Conservation (phyloP, 2,113 vertebrate species). For the Anolis carolinensis region DNA sequence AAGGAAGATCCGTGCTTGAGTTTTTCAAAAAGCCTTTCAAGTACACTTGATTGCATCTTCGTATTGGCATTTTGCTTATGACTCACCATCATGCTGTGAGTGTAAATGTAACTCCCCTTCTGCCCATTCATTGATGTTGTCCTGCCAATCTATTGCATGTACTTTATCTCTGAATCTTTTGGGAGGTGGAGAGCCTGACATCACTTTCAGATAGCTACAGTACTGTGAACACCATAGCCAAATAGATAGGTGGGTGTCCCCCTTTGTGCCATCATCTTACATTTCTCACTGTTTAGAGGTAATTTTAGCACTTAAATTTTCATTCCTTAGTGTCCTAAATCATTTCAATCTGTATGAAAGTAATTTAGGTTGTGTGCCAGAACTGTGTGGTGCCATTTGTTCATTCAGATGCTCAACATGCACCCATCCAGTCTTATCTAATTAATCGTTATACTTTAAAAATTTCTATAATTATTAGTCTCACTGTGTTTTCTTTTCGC, state of each 20-base stretch:
- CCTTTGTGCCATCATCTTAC: slow-evolving; percentile 1
- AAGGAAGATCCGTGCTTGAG: fast-evolving
- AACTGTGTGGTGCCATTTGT: background rate
- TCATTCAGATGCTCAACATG: slow-evolving; percentile 19
- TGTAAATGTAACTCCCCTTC: background rate
- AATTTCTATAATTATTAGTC: background rate
- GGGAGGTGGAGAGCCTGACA: background rate
- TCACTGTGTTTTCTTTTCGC: background rate
- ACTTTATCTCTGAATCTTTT: slow-evolving; percentile 19
- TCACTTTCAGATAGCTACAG: background rate
- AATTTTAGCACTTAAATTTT: background rate
- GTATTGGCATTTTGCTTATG: fast-evolving
- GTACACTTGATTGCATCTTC: background rate
- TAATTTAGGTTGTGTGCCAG: background rate
- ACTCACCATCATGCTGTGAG: background rate
- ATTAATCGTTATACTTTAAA: background rate
- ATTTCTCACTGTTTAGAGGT: background rate
- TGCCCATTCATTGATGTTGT: slow-evolving; percentile 1
- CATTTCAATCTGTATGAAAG: background rate
- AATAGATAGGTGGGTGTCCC: background rate
- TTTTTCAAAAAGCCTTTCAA: background rate
- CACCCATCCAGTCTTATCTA: slow-evolving; percentile 4
- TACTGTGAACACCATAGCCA: background rate
- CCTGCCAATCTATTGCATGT: fast-evolving
- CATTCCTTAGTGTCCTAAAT: background rate